Evolutionary conservation across 2,888 invertebrate genomes (phyloP).

Genomic region (Ischnura elegans): DNA sequence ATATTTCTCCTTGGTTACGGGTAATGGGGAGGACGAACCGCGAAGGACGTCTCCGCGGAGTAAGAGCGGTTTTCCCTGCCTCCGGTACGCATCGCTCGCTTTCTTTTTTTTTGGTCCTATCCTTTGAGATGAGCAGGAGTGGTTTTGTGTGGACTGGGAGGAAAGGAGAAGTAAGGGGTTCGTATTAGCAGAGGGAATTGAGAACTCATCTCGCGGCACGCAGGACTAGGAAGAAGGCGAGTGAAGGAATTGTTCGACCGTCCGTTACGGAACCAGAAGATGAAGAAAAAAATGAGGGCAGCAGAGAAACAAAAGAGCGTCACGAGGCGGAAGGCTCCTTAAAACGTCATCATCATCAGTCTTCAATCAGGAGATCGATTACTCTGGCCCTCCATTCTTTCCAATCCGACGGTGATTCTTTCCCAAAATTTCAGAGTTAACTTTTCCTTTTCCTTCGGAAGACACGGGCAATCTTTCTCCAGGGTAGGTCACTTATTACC

Average conservation of each 20-base stretch:
- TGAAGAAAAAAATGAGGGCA: background rate
- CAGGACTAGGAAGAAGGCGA: background rate
- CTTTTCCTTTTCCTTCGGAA: background rate
- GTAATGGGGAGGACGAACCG: slow-evolving; percentile 11
- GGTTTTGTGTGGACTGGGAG: background rate
- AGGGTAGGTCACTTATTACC: background rate
- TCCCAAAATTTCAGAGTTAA: background rate
- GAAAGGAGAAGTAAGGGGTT: background rate
- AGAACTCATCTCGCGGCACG: no score
- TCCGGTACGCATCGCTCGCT: slow-evolving; percentile 3
- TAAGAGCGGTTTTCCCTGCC: slow-evolving; percentile 28
- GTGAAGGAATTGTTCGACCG: background rate
- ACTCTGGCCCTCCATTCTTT: background rate
- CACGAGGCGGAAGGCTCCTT: background rate
- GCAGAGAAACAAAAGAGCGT: background rate
- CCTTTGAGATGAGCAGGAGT: background rate
- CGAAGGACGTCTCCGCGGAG: slow-evolving; percentile 3
- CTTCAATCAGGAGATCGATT: background rate
- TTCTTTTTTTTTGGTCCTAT: slow-evolving; percentile 29
- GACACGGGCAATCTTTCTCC: background rate
- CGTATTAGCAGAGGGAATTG: background rate
- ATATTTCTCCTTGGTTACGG: no score
- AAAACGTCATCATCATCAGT: background rate
- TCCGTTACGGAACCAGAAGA: background rate
- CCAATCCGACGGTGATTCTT: background rate